Conservation (phyloP, 2,888 invertebrate species). For the Cordilura impudica region DNA sequence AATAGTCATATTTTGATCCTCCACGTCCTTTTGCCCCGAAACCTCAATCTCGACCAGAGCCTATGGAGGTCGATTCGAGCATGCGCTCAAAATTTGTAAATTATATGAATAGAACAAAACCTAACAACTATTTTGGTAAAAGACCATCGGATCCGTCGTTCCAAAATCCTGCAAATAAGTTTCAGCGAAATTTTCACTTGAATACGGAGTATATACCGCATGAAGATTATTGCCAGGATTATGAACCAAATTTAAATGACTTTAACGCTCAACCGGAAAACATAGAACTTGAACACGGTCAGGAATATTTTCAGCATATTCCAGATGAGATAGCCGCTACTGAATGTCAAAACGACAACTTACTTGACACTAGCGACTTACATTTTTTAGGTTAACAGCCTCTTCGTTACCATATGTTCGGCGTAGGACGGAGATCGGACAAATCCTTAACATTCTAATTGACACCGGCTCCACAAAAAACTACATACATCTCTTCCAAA, state of each 20-base stretch:
- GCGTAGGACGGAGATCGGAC: background rate
- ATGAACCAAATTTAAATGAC: too few relatives aligned
- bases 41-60: constrained; percentile 30
- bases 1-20: background rate
- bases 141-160: background rate
- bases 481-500: too few relatives aligned
- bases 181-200: too few relatives aligned
- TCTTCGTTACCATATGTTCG: background rate
- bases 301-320: too few relatives aligned
- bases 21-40: constrained; percentile 19
- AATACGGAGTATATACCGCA: constrained; percentile 6
- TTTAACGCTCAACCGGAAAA: too few relatives aligned
- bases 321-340: too few relatives aligned
- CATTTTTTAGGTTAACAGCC: background rate
- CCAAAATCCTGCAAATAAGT: background rate
- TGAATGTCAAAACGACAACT: too few relatives aligned
- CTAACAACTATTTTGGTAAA: constrained; percentile 3
- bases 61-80: constrained; percentile 12
- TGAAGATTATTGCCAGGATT: too few relatives aligned
- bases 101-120: constrained; percentile 11
- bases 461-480: too few relatives aligned
- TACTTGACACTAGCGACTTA: too few relatives aligned
- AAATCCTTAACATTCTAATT: background rate
- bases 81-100: background rate
- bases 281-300: too few relatives aligned